These are phyloP conservation scores for Agonopterix alstromeriana DNA, from an alignment of 2,888 invertebrate species.

Conservation along the genomic window DNA sequence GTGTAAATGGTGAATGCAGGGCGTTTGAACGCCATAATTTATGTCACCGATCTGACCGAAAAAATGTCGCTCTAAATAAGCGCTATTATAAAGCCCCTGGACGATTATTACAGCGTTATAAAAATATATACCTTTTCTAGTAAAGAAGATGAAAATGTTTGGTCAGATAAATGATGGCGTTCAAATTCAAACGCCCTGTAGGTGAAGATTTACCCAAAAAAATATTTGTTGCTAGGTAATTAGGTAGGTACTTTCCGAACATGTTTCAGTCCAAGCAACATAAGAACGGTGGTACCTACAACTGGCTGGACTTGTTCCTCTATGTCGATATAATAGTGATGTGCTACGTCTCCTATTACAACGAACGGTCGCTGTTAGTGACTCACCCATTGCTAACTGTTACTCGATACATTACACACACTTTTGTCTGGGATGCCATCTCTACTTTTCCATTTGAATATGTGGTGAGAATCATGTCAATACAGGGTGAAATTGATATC, in stretches of 20 bases:
- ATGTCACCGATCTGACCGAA: too few relatives aligned
- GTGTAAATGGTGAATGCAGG: too few relatives aligned
- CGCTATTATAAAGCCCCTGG: background rate
- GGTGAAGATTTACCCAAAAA: background rate
- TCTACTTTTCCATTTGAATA: slow-evolving; percentile 60
- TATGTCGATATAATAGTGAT: slow-evolving; percentile 60
- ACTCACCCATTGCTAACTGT: slow-evolving; percentile 64
- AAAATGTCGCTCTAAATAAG: too few relatives aligned
- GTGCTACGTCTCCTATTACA: slow-evolving; percentile 67
- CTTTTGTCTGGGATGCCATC: slow-evolving; percentile 54
- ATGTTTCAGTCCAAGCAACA: slow-evolving; percentile 45
- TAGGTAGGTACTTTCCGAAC: too few relatives aligned
- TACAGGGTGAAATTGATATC: too few relatives aligned
- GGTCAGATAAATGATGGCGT: background rate
- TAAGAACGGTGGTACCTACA: slow-evolving; percentile 22
- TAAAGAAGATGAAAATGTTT: too few relatives aligned
- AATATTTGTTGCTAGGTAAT: too few relatives aligned
- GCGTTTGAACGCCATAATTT: too few relatives aligned
- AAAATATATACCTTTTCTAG: too few relatives aligned
- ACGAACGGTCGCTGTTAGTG: slow-evolving; percentile 55
- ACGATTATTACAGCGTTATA: background rate
- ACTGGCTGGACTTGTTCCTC: slow-evolving; percentile 39
- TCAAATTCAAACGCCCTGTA: too few relatives aligned
- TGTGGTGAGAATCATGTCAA: slow-evolving; percentile 36
- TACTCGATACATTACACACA: slow-evolving; percentile 48